A percentile compares a stretch with the other conserved stretches of the same genome.
Evolutionary conservation across 2,888 invertebrate genomes (phyloP).

Genomic region (Scaptomyza tumidula): DNA sequence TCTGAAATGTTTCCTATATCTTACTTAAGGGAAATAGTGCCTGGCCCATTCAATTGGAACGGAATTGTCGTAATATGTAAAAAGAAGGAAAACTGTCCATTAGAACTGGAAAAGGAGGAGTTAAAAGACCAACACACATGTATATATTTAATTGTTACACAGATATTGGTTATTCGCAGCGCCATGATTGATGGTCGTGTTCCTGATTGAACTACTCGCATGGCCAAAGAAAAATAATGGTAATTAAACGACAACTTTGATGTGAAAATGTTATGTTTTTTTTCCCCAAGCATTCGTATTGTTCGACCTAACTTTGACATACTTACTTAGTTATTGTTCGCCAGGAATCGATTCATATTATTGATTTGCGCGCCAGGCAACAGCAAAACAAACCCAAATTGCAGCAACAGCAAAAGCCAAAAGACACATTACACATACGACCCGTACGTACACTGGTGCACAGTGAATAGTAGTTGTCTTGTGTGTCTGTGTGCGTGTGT

Average conservation of each 20-base stretch:
- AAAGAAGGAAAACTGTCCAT: conserved; percentile 42
- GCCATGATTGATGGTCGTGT: conserved; percentile 61
- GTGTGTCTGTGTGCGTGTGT: conserved; percentile 12
- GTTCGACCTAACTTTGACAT: conserved; percentile 73
- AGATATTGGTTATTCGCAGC: conserved; percentile 17
- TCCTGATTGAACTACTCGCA: conserved; percentile 14
- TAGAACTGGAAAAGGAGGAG: conserved; percentile 24
- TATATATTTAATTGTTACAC: conserved; percentile 35
- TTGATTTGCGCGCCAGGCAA: conserved; percentile 62
- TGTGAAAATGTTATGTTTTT: conserved; percentile 12
- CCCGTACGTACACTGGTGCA: conserved; percentile 7
- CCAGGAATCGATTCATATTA: conserved; percentile 68
- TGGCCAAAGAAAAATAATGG: conserved; percentile 51
- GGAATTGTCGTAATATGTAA: conserved; percentile 53
- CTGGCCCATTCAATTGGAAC: conserved; percentile 33
- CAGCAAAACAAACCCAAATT: conserved; percentile 44
- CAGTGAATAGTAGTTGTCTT: conserved; percentile 8
- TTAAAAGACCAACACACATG: conserved; percentile 1
- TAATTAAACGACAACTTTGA: conserved; percentile 61
- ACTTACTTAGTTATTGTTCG: conserved; percentile 25
- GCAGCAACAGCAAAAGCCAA: conserved; percentile 25
- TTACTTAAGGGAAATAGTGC: conserved; percentile 25
- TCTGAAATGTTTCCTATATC: conserved; percentile 1
- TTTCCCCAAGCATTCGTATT: conserved; percentile 49
- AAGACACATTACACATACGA: conserved; percentile 59